These are phyloP conservation scores for Patella pellucida DNA, from an alignment of 2,888 invertebrate species.

Conservation along the genomic window DNA sequence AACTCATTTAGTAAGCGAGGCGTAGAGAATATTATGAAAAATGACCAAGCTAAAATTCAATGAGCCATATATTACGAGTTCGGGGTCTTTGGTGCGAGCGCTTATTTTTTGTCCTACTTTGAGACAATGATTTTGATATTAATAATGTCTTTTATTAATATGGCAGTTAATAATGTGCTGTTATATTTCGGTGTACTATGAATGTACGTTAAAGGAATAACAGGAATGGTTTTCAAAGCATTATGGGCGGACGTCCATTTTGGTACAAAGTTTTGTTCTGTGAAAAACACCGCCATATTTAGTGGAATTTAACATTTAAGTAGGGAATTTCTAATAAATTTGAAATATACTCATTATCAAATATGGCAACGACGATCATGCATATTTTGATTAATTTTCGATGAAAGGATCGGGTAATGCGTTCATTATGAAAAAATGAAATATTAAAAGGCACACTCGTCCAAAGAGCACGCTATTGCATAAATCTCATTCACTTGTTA, in stretches of 20 bases:
- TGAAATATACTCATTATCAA: no score
- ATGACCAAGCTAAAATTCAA: background rate
- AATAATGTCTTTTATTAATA: background rate
- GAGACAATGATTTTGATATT: slow-evolving; percentile 2
- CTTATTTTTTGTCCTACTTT: background rate
- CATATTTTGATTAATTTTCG: no score
- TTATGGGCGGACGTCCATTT: background rate
- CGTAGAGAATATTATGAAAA: slow-evolving; percentile 2
- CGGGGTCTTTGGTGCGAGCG: background rate
- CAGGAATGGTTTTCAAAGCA: background rate
- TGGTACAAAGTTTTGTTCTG: no score
- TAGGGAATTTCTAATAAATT: no score
- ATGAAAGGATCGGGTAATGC: no score
- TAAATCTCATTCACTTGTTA: no score
- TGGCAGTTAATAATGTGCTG: background rate
- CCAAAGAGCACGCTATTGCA: no score
- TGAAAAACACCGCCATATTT: no score
- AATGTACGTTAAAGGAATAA: background rate
- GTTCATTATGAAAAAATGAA: no score
- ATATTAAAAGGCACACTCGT: no score
- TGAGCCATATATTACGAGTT: slow-evolving; percentile 10
- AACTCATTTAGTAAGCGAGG: slow-evolving; percentile 7
- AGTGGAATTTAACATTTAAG: no score
- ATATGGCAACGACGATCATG: no score
- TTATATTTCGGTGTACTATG: background rate